phyloP scores from a whole-genome alignment of 2,113 vertebrate species.

The Naja naja region DNA sequence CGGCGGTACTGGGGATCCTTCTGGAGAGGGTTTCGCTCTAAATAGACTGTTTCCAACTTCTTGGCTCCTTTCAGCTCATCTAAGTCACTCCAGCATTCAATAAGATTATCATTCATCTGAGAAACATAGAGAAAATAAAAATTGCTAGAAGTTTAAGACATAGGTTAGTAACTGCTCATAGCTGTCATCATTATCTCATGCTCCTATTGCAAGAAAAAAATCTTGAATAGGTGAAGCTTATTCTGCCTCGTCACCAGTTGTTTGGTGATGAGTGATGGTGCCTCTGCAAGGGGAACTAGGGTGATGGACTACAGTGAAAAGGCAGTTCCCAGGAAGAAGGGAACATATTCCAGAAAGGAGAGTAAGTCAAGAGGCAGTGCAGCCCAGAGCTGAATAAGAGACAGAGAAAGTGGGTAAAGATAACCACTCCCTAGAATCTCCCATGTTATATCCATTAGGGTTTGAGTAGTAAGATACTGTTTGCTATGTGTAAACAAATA shows the following conservation, averaged over 20 bases:
- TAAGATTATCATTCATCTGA: slow-evolving; percentile 97
- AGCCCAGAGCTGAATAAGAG: background rate
- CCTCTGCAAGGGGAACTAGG: background rate
- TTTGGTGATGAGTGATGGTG: background rate
- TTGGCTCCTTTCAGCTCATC: slow-evolving; percentile 92
- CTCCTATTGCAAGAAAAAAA: background rate
- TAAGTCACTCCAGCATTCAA: slow-evolving; percentile 95
- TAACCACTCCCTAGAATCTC: background rate
- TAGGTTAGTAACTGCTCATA: background rate
- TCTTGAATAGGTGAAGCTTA: background rate
- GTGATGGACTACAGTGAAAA: background rate
- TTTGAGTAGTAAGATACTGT: background rate
- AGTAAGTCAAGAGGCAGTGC: background rate
- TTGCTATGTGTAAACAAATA: background rate
- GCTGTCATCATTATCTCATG: background rate
- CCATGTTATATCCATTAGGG: background rate
- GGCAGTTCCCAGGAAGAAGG: too few species aligned
- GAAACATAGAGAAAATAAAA: background rate
- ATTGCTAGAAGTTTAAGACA: background rate
- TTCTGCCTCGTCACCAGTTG: background rate
- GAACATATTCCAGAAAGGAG: background rate
- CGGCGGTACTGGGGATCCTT: slow-evolving; percentile 95
- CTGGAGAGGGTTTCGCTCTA: slow-evolving; percentile 95
- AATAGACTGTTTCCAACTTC: slow-evolving; percentile 90
- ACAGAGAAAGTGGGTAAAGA: background rate